phyloP scores from a whole-genome alignment of 2,888 invertebrate genomes.

The Cosmia trapezina region DNA sequence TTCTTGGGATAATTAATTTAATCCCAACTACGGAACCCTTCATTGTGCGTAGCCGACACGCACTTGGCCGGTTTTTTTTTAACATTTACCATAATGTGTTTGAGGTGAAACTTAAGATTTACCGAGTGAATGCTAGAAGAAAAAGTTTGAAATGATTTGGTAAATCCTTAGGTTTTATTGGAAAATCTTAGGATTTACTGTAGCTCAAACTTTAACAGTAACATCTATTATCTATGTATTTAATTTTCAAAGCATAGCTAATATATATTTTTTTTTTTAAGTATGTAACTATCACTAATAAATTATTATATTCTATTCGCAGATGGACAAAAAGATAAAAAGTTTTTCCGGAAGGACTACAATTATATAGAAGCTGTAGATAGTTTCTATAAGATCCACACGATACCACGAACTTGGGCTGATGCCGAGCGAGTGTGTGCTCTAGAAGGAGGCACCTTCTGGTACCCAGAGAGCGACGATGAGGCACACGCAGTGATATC shows the following conservation, averaged over 20 bases:
- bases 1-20: too few species aligned
- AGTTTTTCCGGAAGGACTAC: constrained; percentile 61
- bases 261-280: too few species aligned
- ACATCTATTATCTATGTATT: background rate
- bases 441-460: constrained; percentile 26
- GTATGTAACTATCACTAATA: too few species aligned
- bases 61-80: too few species aligned
- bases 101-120: too few species aligned
- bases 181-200: background rate
- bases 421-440: constrained; percentile 24
- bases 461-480: constrained; percentile 8
- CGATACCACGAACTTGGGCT: constrained; percentile 15
- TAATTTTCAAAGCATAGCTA: too few species aligned
- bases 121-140: too few species aligned
- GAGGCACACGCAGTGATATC: constrained; percentile 23
- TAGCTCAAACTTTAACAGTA: background rate
- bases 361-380: constrained; percentile 59
- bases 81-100: too few species aligned
- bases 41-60: too few species aligned
- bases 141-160: too few species aligned
- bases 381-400: constrained; percentile 35
- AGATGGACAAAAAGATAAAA: constrained; percentile 50
- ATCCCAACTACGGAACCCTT: too few species aligned
- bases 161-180: too few species aligned
- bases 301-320: background rate